Conservation (phyloP, 2,888 invertebrate species). For the Saturnia pavonia region DNA sequence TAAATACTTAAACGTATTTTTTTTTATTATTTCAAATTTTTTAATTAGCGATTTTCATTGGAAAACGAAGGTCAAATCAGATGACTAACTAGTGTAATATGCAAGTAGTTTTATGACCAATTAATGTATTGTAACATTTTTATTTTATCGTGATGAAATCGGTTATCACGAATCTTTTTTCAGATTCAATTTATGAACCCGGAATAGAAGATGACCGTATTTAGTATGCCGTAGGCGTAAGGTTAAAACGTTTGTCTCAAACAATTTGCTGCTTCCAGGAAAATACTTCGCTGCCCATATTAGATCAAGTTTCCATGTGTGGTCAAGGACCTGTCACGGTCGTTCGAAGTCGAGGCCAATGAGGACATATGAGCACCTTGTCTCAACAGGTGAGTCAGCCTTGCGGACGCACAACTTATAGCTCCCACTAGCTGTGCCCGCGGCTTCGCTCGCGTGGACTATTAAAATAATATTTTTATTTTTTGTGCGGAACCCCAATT, state of each 20-base stretch:
- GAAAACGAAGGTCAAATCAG: no score
- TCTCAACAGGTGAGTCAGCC: constrained; percentile 43
- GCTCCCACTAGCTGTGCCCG: no score
- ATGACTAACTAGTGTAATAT: not conserved
- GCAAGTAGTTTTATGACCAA: not conserved
- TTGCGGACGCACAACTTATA: constrained; percentile 41
- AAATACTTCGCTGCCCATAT: constrained; percentile 39
- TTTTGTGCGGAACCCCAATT: no score
- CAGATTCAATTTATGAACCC: constrained; percentile 15
- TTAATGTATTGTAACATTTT: not conserved
- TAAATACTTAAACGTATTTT: no score
- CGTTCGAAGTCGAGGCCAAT: constrained; percentile 56
- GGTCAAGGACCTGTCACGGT: constrained; percentile 54
- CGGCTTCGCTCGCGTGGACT: no score
- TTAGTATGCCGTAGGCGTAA: constrained; percentile 13
- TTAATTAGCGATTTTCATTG: no score
- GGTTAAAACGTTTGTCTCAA: constrained; percentile 22
- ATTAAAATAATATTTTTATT: no score
- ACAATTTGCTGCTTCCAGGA: constrained; percentile 39
- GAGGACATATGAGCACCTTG: constrained; percentile 38
- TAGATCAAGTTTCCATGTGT: constrained; percentile 39
- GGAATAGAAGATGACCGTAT: constrained; percentile 11
- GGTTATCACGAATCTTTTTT: not conserved
- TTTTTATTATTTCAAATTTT: no score
- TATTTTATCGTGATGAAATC: not conserved